These are phyloP conservation scores for Pleuronectes platessa DNA, from an alignment of 2,113 vertebrate species.

Conservation along the genomic window DNA sequence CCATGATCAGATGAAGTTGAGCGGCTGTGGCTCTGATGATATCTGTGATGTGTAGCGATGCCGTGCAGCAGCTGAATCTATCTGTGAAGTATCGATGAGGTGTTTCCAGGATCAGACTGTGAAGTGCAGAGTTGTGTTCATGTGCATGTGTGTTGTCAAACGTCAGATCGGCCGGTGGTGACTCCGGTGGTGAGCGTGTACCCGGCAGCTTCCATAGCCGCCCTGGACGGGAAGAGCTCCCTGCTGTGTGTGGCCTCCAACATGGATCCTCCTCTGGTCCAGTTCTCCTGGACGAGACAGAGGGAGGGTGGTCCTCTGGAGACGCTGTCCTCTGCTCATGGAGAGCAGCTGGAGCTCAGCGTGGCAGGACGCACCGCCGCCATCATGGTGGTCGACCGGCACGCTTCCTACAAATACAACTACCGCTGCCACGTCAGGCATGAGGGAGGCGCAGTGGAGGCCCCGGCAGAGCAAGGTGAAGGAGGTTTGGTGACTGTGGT, in stretches of 20 bases:
- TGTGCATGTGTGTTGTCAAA: too few relatives aligned
- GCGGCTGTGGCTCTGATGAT: too few relatives aligned
- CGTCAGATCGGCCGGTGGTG: constrained; percentile 2
- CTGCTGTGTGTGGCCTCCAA: constrained; percentile 44
- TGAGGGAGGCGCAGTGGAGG: constrained; percentile 6
- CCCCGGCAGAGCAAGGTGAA: neutral
- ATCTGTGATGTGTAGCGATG: too few relatives aligned
- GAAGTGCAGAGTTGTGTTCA: neutral
- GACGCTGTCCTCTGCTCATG: neutral
- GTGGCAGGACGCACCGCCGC: neutral
- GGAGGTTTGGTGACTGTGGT: neutral
- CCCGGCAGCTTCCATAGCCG: constrained; percentile 17
- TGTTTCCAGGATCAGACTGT: too few relatives aligned
- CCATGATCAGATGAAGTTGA: too few relatives aligned
- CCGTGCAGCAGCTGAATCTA: too few relatives aligned
- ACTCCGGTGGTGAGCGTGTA: constrained; percentile 43
- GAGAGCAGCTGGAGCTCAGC: constrained; percentile 31
- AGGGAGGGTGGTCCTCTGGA: neutral
- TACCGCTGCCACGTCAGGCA: constrained; percentile 27
- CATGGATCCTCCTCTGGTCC: constrained; percentile 51
- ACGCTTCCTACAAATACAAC: neutral
- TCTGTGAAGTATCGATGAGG: too few relatives aligned
- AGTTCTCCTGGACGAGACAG: constrained; percentile 37
- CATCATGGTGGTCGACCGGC: neutral
- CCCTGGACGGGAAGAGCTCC: constrained; percentile 15